Evolutionary conservation across 2,888 invertebrate species (phyloP), one percentile per base, ranked within the genome.

Genomic region (Patella ulyssiponensis): DNA sequence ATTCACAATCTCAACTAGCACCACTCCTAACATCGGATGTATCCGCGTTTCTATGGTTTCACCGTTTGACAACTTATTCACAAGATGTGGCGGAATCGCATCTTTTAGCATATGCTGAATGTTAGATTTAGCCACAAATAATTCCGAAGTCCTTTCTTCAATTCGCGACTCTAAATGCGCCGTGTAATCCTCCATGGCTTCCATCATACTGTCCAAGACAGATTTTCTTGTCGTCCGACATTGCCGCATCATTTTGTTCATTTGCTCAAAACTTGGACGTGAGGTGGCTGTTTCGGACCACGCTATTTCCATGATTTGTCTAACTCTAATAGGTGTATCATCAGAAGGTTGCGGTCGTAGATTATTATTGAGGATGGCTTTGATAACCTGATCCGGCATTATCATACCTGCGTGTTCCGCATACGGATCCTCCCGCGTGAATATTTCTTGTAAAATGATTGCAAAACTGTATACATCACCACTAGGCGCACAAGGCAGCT

Each of bases 201-300:
- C 86, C 85, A 91, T 89, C 86, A 91, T 90, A 64, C 85, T 86
- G 79, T 91, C 91, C 51, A 91, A 76, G 17, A 91, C 83, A 5
- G 88, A 86, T 76, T 87, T 88, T 33, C 86, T 77, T 3, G 82
- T 74, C 1, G 88, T 87, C 52, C 85, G 86, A 4, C 85, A 85
- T 51, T 81, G 79, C 54, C 83, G 80, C 11, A 90, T 72, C 81
- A 86, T 86, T 77, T 86, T 86, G 4, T 81, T 69, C 44, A 90
- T 82, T 70, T 83, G 83, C 2, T 84, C 81, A 74, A 90, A 88
- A 14, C 83, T 83, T 5, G 90, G 88, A 64, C 90, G 77, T 11
- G 79, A 76, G 1, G 77, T 69, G 0, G 87, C 83, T 52, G 84
- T 81, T 11, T 84, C 85, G 4, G 83, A 82, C 89, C 89, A 90